Evolutionary conservation across 2,888 invertebrate genomes (phyloP), one percentile per base, ranked within the genome.

Genomic region (Automeris io): DNA sequence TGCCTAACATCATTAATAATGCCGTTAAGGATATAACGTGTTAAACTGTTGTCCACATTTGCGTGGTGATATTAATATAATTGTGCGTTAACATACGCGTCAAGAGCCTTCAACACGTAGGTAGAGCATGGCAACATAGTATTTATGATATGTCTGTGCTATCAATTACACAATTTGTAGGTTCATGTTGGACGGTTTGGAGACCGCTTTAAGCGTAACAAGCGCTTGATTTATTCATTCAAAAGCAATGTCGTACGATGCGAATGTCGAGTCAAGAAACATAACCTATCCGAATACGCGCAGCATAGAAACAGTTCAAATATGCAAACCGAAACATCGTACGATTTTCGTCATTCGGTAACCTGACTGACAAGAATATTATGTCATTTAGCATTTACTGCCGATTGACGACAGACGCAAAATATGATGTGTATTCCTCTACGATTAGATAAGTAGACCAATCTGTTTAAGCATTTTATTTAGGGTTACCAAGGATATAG

Each of bases 261-360:
- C 41, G 31, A 12, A 18, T 21, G 19, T 8, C 21, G 32, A 39
- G 32, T n/a, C 35, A 35, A 48, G 41, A 43, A 47, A 54, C 46
- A 54, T 66, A 66, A 69, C 62, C 64, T 63, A 51, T 12, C 33
- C 35, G 6, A 49, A 33, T 18, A 25, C 24, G n/a, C 5, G n/a
- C n/a, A 29, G 29, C 4, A 29, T 8, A n/a, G 4, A 29, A 37
- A 43, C 43, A 52, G 50, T 46, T 43, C 41, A 40, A 43, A 35
- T 24, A 41, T 39, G 43, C 41, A 40, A 47, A 43, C 37, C 31
- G 45, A 40, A 36, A 42, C 34, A 39, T 37, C 42, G 48, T 45
- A 47, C 45, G 25, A 41, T 35, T 39, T 36, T 43, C 35, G 40
- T 47, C 42, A 47, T 42, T 46, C 42, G 41, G 26, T 49, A 39